Percentiles rank a stretch among this genome's conserved stretches.
phyloP scores from a whole-genome alignment of 2,113 vertebrate genomes.

The Zapus hudsonius region DNA sequence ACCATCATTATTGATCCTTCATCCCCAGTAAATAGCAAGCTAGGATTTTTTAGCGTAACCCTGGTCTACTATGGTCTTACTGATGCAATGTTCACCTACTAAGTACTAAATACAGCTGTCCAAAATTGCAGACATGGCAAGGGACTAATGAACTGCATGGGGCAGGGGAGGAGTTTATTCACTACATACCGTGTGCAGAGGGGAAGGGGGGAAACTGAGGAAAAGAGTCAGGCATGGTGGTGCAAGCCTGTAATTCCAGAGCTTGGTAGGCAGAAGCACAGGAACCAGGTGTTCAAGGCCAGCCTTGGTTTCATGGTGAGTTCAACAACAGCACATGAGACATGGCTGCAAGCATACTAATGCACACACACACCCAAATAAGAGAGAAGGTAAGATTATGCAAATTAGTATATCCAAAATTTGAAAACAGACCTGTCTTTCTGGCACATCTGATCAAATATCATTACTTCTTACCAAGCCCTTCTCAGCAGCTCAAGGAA shows the following conservation, averaged over 20 bases:
- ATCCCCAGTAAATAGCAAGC: neutral
- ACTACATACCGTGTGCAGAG: neutral
- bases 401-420: neutral
- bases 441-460: neutral
- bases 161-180: neutral
- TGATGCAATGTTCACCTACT: neutral
- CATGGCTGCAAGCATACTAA: neutral
- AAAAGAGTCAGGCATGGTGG: too few relatives aligned
- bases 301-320: neutral
- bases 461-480: neutral
- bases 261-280: neutral
- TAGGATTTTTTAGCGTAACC: neutral
- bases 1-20: neutral
- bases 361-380: neutral
- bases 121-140: neutral
- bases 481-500: neutral
- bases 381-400: neutral
- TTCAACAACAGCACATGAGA: neutral
- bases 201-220: too few relatives aligned
- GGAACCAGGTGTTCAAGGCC: neutral
- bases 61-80: neutral
- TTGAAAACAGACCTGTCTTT: neutral
- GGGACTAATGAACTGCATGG: neutral
- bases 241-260: neutral
- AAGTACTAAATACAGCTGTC: neutral